Percentiles rank a stretch among this genome's conserved stretches.
phyloP scores from a whole-genome alignment of 1,140 invertebrate genomes.

The Vanessa atalanta region DNA sequence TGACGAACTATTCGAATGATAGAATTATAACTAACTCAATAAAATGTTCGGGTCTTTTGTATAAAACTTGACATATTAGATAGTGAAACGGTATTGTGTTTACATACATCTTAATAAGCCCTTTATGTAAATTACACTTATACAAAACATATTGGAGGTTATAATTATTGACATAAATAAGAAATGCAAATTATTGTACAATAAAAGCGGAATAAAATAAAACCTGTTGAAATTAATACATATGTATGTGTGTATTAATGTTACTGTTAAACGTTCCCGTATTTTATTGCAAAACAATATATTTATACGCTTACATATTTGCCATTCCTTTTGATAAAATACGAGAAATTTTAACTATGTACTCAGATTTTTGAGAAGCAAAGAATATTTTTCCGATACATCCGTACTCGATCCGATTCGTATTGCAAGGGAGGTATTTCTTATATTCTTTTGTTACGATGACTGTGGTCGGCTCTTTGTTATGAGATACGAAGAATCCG shows the following conservation, averaged over 20 bases:
- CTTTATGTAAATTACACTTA: no score
- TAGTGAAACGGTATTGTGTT: no score
- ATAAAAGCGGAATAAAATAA: neutral
- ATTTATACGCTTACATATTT: constrained; percentile 39
- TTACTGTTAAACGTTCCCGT: neutral
- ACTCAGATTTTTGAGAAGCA: constrained; percentile 50
- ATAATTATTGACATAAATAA: neutral
- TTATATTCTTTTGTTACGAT: constrained; percentile 73
- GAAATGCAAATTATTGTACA: neutral
- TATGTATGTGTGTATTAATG: neutral
- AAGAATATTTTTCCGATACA: constrained; percentile 69
- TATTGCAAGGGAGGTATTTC: constrained; percentile 71
- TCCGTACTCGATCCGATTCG: constrained; percentile 62
- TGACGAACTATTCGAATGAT: no score
- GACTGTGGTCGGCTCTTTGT: constrained; percentile 63
- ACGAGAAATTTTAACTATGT: constrained; percentile 52
- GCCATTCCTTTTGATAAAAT: constrained; percentile 52
- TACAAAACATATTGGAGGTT: neutral
- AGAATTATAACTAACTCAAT: no score
- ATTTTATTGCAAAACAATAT: constrained; percentile 27
- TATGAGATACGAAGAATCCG: constrained; percentile 59
- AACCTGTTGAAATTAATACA: neutral
- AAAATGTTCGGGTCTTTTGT: no score
- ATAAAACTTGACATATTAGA: no score
- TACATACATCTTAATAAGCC: no score